A percentile compares a stretch with the other conserved stretches of the same genome.
These are phyloP conservation scores for Pseudachorutes palmiensis DNA, from an alignment of 1,140 invertebrate species.

Conservation along the genomic window DNA sequence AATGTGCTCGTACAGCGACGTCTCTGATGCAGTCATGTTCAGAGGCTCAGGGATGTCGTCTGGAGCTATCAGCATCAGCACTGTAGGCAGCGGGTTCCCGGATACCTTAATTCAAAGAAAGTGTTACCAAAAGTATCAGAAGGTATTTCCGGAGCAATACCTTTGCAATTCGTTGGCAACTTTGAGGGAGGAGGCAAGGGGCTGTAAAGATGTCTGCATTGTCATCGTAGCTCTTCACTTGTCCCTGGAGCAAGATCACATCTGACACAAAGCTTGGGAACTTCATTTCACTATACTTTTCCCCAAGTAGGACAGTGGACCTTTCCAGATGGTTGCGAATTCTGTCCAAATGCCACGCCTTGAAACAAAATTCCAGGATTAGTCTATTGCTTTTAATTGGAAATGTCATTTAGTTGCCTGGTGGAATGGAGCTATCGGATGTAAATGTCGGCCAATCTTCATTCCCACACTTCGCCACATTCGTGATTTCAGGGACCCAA, in stretches of 20 bases:
- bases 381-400: background rate
- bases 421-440: conserved; percentile 35
- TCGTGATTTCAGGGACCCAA: conserved; percentile 27
- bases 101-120: too few species aligned
- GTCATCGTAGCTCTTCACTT: conserved; percentile 4
- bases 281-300: background rate
- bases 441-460: conserved; percentile 33
- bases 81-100: too few species aligned
- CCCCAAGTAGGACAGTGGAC: conserved; percentile 32
- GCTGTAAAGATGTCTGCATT: conserved; percentile 18
- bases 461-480: conserved; percentile 40
- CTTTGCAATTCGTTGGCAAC: background rate
- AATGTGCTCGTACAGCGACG: background rate
- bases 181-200: conserved; percentile 19
- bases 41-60: background rate
- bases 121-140: too few species aligned
- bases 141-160: too few species aligned
- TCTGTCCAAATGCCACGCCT: conserved; percentile 33
- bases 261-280: conserved; percentile 19
- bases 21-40: background rate
- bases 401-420: conserved; percentile 12
- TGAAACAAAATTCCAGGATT: conserved; percentile 10
- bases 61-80: too few species aligned
- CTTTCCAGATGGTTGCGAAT: conserved; percentile 35
- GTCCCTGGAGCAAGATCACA: conserved; percentile 16